These are phyloP conservation scores for Macquaria australasica DNA, from an alignment of 2,113 vertebrate genomes.

Conservation along the genomic window DNA sequence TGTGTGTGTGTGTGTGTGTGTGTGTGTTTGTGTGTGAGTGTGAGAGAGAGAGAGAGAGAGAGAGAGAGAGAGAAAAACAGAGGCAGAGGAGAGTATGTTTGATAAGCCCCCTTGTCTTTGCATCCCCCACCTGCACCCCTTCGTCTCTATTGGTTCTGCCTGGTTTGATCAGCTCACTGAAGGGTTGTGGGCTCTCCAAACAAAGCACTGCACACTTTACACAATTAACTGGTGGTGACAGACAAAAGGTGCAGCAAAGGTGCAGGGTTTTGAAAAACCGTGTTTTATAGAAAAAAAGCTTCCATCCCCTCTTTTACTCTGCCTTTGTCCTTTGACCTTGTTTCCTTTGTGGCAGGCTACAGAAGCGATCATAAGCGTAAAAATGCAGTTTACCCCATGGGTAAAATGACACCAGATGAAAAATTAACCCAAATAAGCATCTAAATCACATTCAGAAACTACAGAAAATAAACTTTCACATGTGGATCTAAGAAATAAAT, in stretches of 20 bases:
- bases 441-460: background rate
- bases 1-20: conserved; percentile 3
- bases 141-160: conserved; percentile 52
- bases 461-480: background rate
- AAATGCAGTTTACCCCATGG: background rate
- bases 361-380: conserved; percentile 11
- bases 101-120: conserved; percentile 21
- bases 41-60: background rate
- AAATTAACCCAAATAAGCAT: background rate
- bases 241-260: conserved; percentile 47
- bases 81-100: background rate
- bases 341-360: conserved; percentile 1
- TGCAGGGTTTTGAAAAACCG: background rate
- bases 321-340: conserved; percentile 29
- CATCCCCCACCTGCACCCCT: conserved; percentile 37
- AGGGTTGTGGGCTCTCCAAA: conserved; percentile 18
- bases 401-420: background rate
- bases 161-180: conserved; percentile 54
- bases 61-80: background rate
- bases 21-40: too few relatives aligned
- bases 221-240: conserved; percentile 46
- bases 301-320: conserved; percentile 29
- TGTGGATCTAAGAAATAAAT: background rate
- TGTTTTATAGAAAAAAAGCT: background rate
- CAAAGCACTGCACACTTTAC: conserved; percentile 36